phyloP scores from a whole-genome alignment of 2,113 vertebrate species.

The Astur gentilis region DNA sequence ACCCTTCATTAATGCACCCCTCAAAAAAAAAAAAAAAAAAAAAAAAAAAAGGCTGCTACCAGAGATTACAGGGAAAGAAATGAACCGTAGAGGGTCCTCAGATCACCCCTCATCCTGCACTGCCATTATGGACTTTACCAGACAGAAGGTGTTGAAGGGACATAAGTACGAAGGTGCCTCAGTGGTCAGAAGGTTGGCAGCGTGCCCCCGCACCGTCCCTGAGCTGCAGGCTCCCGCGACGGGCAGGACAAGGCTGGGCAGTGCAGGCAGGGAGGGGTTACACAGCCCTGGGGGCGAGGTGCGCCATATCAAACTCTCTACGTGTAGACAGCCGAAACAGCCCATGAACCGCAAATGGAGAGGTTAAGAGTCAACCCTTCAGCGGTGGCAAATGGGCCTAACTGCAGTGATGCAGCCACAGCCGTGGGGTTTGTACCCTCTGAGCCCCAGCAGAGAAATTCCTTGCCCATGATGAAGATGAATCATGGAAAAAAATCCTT shows the following conservation, averaged over 20 bases:
- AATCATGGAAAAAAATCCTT: neutral
- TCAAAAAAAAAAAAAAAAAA: neutral
- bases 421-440: neutral
- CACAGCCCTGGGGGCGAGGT: neutral
- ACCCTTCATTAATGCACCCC: neutral
- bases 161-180: accelerated
- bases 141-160: neutral
- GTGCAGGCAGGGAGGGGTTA: neutral
- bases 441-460: neutral
- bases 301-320: neutral
- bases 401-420: neutral
- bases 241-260: neutral
- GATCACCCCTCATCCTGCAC: neutral
- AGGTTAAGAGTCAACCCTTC: neutral
- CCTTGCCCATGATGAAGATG: neutral
- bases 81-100: neutral
- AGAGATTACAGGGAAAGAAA: neutral
- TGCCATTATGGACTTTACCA: neutral
- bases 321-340: neutral
- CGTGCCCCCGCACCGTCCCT: neutral
- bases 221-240: neutral
- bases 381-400: neutral
- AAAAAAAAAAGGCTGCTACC: neutral
- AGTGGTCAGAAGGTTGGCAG: neutral
- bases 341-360: neutral